Evolutionary conservation across 2,797 vertebrate genomes (phyloP).

Genomic region (Thalassophryne amazonica): DNA sequence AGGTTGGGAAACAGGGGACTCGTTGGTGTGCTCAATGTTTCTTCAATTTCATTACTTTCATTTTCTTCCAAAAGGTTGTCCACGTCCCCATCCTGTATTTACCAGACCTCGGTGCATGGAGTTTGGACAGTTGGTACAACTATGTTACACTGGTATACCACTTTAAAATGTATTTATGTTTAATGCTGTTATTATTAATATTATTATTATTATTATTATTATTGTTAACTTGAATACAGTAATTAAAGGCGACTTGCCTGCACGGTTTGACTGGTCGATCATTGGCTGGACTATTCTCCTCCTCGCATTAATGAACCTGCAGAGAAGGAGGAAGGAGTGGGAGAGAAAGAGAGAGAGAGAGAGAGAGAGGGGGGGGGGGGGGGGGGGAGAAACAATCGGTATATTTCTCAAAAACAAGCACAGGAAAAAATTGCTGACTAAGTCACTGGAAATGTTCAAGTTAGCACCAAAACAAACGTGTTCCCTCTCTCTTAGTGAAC

Average conservation of each 20-base stretch:
- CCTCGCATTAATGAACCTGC: constrained; percentile 99
- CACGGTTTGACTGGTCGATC: constrained; percentile 99
- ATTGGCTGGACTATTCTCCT: constrained; percentile 99
- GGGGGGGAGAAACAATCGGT: constrained; percentile 34
- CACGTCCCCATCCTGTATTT: constrained; percentile 87
- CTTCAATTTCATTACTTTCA: no score
- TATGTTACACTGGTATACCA: no score
- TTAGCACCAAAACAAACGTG: constrained; percentile 43
- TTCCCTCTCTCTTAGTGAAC: constrained; percentile 28
- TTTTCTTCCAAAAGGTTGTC: no score
- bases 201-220: no score
- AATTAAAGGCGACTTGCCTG: constrained; percentile 93
- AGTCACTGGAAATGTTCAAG: constrained; percentile 16
- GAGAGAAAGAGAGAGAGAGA: background rate
- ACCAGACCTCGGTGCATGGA: constrained; percentile 88
- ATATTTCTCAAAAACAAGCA: constrained; percentile 39
- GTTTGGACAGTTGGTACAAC: constrained; percentile 80
- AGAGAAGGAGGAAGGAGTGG: constrained; percentile 33
- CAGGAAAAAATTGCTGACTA: constrained; percentile 43
- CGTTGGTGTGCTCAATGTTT: no score
- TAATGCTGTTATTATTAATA: no score
- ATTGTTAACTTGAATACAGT: constrained; percentile 86
- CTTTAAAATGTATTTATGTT: no score
- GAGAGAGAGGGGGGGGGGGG: background rate
- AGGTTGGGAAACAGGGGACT: no score